phyloP scores from a whole-genome alignment of 2,797 vertebrate genomes.

The Cirrhinus mrigala region DNA sequence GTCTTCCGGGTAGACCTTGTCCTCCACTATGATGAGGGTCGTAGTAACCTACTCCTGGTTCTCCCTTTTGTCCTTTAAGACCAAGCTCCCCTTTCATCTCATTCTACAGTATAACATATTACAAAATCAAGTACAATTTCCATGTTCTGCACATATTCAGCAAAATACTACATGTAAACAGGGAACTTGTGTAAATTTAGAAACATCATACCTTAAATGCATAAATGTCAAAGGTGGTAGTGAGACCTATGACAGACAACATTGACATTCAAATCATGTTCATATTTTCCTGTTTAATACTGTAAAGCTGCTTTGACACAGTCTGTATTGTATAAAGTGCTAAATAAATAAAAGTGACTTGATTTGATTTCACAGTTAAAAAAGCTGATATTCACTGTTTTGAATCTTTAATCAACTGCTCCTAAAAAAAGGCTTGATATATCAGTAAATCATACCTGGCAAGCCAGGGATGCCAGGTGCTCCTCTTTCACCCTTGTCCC shows the following conservation, averaged over 20 bases:
- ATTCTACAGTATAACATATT: constrained; percentile 62
- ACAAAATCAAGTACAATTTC: not conserved
- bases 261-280: constrained; percentile 27
- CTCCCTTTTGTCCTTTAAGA: constrained; percentile 88
- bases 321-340: too few relatives aligned
- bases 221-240: constrained; percentile 68
- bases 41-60: constrained; percentile 80
- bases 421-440: not conserved
- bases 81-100: constrained; percentile 85
- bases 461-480: constrained; percentile 78
- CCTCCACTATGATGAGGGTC: constrained; percentile 73
- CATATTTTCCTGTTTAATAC: not conserved
- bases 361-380: too few relatives aligned
- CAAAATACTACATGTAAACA: not conserved
- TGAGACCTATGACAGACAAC: constrained; percentile 62
- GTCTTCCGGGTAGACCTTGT: constrained; percentile 74
- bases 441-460: constrained; percentile 77
- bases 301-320: too few relatives aligned
- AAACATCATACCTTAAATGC: constrained; percentile 68
- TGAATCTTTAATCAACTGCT: not conserved
- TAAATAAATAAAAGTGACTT: too few relatives aligned
- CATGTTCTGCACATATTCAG: not conserved
- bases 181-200: not conserved
- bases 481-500: constrained; percentile 87
- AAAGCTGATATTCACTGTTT: not conserved